Conservation (phyloP, 2,797 vertebrate species). For the Sebastes minor region DNA sequence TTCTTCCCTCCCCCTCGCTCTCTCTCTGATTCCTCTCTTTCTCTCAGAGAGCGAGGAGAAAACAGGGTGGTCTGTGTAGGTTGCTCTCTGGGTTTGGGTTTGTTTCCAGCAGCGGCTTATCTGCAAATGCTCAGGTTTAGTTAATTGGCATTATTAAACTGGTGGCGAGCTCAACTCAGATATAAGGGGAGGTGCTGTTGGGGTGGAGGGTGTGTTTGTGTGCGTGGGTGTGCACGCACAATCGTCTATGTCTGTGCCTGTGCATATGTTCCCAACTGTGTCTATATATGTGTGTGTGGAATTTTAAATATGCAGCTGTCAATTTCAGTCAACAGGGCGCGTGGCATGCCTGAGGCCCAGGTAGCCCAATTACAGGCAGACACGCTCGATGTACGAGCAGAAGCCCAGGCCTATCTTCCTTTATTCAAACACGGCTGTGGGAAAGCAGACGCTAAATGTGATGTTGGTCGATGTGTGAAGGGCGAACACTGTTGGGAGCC, state of each 20-base stretch:
- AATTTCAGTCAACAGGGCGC: constrained; percentile 75
- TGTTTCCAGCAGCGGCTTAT: constrained; percentile 68
- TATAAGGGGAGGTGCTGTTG: constrained; percentile 38
- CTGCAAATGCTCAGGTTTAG: constrained; percentile 72
- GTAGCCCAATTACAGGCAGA: constrained; percentile 81
- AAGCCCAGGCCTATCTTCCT: constrained; percentile 53
- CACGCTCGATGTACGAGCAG: constrained; percentile 53
- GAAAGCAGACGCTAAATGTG: constrained; percentile 57
- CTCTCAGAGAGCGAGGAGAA: background rate
- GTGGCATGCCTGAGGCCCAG: constrained; percentile 71
- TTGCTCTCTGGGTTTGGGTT: constrained; percentile 39
- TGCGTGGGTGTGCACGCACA: constrained; percentile 20
- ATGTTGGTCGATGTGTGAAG: constrained; percentile 70
- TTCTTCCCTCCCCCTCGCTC: background rate
- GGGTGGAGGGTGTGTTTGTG: constrained; percentile 4
- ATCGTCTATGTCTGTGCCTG: constrained; percentile 26
- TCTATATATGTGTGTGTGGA: constrained; percentile 36
- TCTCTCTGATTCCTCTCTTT: background rate
- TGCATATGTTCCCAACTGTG: constrained; percentile 50
- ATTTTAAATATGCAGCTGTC: constrained; percentile 80
- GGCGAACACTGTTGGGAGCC: constrained; percentile 56
- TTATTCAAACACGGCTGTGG: constrained; percentile 61
- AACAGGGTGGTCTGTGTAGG: constrained; percentile 53
- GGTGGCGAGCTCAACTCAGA: constrained; percentile 49
- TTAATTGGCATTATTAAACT: constrained; percentile 81